phyloP scores from a whole-genome alignment of 1,140 invertebrate species.

The Uloborus diversus region DNA sequence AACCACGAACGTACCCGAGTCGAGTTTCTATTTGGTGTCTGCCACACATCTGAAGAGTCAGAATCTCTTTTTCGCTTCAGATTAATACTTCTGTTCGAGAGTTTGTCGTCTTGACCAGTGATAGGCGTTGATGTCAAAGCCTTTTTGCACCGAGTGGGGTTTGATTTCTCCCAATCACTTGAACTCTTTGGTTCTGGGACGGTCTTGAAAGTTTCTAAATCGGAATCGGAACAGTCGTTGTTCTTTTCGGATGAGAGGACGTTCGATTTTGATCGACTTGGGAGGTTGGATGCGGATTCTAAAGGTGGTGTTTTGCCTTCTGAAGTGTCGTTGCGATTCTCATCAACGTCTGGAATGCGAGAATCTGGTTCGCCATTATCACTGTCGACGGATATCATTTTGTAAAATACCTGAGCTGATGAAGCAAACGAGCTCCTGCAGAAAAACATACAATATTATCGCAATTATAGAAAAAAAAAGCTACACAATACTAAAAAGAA shows the following conservation, averaged over 20 bases:
- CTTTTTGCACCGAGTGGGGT: not conserved
- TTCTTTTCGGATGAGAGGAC: not conserved
- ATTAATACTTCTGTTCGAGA: not conserved
- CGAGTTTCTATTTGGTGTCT: not conserved
- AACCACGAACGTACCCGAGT: constrained; percentile 19
- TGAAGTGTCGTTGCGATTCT: not conserved
- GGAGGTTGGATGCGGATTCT: not conserved
- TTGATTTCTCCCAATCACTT: not conserved
- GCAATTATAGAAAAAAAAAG: not conserved
- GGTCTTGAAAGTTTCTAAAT: not conserved
- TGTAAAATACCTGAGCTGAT: constrained; percentile 39
- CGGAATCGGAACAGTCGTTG: not conserved
- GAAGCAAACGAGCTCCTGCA: constrained; percentile 35
- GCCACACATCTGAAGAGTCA: not conserved
- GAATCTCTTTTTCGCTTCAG: constrained; percentile 26
- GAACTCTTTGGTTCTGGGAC: not conserved
- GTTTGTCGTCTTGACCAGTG: not conserved
- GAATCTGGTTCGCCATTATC: not conserved
- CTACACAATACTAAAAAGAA: not conserved
- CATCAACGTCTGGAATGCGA: not conserved
- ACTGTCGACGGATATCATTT: constrained; percentile 52
- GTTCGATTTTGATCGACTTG: too few relatives aligned
- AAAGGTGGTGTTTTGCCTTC: not conserved
- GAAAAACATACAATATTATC: not conserved
- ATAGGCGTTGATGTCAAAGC: constrained; percentile 10